Base-by-base conservation (phyloP, 2,113 vertebrate genomes). In the Corvus cornix region DNA sequence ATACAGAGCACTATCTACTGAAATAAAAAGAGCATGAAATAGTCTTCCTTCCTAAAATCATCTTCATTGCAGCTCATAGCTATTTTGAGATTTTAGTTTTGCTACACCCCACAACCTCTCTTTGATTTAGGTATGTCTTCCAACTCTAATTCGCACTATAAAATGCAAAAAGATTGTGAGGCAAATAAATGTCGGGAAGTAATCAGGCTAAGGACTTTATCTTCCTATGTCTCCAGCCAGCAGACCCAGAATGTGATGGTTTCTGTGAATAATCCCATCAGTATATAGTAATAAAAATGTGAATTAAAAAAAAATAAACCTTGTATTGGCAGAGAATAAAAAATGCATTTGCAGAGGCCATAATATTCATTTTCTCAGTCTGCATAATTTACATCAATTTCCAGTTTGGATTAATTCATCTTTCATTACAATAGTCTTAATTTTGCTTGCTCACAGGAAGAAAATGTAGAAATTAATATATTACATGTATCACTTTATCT, bases 1-100 rank as follows among this genome's bases (percentile, higher is more conserved):
- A 73, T 46, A 55, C 18, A 84, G 55, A 77, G 76, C 94, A 92
- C 75, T 90, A 93, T 46, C 79, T 92, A 55, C 79, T 80, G 87
- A 82, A 74, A 55, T 44, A 44, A 27, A 59, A 53, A 37, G 22
- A 73, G 17, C 35, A 75, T 24, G 9, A 80, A 88, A 77, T 37
- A 59, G 6, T 56, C 60, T 78, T 79, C 63, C 28, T 63, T 81
- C 68, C 35, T 87, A 70, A 81, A 81, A 55, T 48, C 35, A 53
- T 66, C 43, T 80, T 88, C n/a, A 46, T 2, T 79, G 51, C 23
- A 62, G 59, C 67, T 83, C 16, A 31, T 44, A 68, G 56, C 27
- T 83, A 7, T 31, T n/a, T 37, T 49, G 41, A 74, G 60, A 72
- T 60, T 76, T 74, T 58, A 56, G 43, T 68, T 84, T 63, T 81